Conservation (phyloP, 2,797 vertebrate species). For the Rhincodon typus region DNA sequence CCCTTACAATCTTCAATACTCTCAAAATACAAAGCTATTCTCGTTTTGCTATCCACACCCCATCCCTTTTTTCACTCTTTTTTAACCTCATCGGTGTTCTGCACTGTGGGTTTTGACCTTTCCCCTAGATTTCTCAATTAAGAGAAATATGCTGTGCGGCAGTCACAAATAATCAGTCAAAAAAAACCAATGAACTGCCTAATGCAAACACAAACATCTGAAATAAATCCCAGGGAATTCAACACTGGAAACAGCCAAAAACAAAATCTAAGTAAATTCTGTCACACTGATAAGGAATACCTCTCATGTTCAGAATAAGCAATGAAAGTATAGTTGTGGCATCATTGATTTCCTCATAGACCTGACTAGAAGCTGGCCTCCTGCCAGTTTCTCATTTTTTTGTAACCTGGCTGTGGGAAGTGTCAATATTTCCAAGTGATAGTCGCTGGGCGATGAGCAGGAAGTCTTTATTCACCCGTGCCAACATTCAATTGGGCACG, state of each 20-base stretch:
- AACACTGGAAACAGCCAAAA: not conserved
- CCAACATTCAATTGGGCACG: not conserved
- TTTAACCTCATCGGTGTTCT: not conserved
- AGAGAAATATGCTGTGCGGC: not conserved
- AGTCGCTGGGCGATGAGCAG: not conserved
- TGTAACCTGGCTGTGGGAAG: constrained; percentile 1
- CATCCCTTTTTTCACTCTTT: not conserved
- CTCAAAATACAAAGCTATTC: not conserved
- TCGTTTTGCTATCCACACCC: not conserved
- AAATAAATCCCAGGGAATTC: not conserved
- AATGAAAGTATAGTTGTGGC: not conserved
- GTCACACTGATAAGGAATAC: not conserved
- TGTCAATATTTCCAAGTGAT: constrained; percentile 21
- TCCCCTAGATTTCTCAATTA: constrained; percentile 15
- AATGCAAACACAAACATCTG: not conserved
- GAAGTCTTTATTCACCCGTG: constrained; percentile 8
- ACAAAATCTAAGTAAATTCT: no score
- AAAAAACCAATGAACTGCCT: not conserved
- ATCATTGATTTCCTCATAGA: not conserved
- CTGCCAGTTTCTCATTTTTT: not conserved
- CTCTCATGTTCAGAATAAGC: not conserved
- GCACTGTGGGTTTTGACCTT: not conserved
- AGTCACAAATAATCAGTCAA: constrained; percentile 27
- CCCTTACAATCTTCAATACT: not conserved
- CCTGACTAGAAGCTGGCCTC: not conserved